Evolutionary conservation across 1,140 invertebrate genomes (phyloP).

Genomic region (Caenorhabditis remanei): DNA sequence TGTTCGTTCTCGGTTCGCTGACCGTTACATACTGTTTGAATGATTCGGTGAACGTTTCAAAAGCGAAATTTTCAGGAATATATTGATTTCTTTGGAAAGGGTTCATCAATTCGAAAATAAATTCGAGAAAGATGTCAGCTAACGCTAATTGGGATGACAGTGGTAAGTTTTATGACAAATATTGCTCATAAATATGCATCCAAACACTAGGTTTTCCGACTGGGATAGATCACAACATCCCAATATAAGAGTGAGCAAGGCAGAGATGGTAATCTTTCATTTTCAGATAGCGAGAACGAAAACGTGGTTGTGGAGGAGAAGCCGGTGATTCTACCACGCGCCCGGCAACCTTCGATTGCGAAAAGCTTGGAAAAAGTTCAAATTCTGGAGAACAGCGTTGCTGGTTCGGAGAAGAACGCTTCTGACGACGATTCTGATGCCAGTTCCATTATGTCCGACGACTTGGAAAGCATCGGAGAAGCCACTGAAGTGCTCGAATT

Average conservation of each 20-base stretch:
- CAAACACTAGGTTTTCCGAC: neutral
- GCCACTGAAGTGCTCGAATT: conserved; percentile 21
- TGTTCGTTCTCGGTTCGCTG: conserved; percentile 9
- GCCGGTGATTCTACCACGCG: conserved; percentile 61
- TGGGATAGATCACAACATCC: neutral
- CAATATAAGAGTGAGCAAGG: neutral
- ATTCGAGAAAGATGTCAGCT: conserved; percentile 32
- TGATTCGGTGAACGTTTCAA: neutral
- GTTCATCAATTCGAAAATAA: conserved; percentile 48
- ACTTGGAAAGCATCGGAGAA: conserved; percentile 24
- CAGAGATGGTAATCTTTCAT: neutral
- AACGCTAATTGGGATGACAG: conserved; percentile 43
- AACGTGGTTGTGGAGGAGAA: conserved; percentile 61
- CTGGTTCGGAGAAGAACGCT: conserved; percentile 57
- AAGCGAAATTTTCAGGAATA: conserved; percentile 9
- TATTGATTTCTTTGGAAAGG: conserved; percentile 10
- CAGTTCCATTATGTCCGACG: neutral
- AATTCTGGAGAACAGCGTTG: conserved; percentile 59
- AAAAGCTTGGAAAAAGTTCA: conserved; percentile 62
- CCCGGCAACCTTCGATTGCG: conserved; percentile 48
- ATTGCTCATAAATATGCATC: neutral
- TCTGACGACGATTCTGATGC: conserved; percentile 51
- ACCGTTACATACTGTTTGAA: neutral
- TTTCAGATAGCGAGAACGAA: conserved; percentile 57
- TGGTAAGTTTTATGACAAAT: neutral